A percentile compares a stretch with the other conserved stretches of the same genome.
phyloP scores from a whole-genome alignment of 2,113 vertebrate species.

The Rattus norvegicus region GRCr8 NC_086027.1:85983501-85984000 shows the following conservation, averaged over 20 bases:
- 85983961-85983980: not conserved
- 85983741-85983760: not conserved
- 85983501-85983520: not conserved
- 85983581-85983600: constrained; percentile 35
- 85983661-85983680: not conserved
- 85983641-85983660: not conserved
- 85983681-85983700: not conserved
- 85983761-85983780: not conserved
- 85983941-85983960: not conserved
- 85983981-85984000: not conserved
- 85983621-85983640: not conserved
- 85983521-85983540: not conserved
- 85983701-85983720: not conserved
- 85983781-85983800: not conserved
- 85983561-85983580: not conserved
- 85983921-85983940: accelerated
- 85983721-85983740: constrained; percentile 4
- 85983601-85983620: not conserved
- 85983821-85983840: constrained; percentile 1
- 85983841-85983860: not conserved
- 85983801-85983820: not conserved
- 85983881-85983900: not conserved
- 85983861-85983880: not conserved
- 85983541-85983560: not conserved
- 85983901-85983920: not conserved